phyloP scores from a whole-genome alignment of 2,888 invertebrate species.

The Pandemis heparana region DNA sequence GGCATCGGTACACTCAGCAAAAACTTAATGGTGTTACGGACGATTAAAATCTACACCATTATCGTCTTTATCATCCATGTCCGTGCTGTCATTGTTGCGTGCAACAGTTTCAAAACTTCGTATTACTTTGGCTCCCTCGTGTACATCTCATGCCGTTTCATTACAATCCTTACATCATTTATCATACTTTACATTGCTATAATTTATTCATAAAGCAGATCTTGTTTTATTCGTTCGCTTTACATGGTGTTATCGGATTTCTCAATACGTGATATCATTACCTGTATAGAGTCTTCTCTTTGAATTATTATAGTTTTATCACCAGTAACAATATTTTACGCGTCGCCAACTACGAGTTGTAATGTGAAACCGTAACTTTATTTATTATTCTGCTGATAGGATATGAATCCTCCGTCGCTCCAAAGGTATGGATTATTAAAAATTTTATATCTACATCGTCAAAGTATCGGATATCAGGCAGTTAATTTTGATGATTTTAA shows the following conservation, averaged over 20 bases:
- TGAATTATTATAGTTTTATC: constrained; percentile 77
- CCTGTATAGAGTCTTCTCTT: constrained; percentile 68
- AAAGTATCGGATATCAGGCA: constrained; percentile 58
- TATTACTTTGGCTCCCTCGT: constrained; percentile 59
- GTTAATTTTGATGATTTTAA: constrained; percentile 54
- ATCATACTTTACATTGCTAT: constrained; percentile 84
- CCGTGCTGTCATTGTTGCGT: constrained; percentile 44
- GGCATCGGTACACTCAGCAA: constrained; percentile 71
- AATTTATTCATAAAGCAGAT: constrained; percentile 81
- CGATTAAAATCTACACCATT: constrained; percentile 52
- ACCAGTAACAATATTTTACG: constrained; percentile 81
- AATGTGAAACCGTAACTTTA: constrained; percentile 68
- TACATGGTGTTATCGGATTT: constrained; percentile 80
- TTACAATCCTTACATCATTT: constrained; percentile 82
- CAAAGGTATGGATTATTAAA: constrained; percentile 54
- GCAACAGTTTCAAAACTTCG: constrained; percentile 46
- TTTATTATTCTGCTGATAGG: constrained; percentile 66
- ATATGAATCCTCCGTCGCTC: constrained; percentile 62
- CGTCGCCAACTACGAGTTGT: constrained; percentile 73
- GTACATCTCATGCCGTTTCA: constrained; percentile 77
- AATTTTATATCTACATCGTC: constrained; percentile 53
- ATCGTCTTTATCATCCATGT: constrained; percentile 56
- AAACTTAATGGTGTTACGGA: constrained; percentile 58
- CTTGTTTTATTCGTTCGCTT: constrained; percentile 81
- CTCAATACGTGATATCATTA: constrained; percentile 79